A percentile compares a stretch with the other conserved stretches of the same genome.
Evolutionary conservation across 2,797 vertebrate genomes (phyloP).

Genomic region (Hyperoplus lanceolatus): DNA sequence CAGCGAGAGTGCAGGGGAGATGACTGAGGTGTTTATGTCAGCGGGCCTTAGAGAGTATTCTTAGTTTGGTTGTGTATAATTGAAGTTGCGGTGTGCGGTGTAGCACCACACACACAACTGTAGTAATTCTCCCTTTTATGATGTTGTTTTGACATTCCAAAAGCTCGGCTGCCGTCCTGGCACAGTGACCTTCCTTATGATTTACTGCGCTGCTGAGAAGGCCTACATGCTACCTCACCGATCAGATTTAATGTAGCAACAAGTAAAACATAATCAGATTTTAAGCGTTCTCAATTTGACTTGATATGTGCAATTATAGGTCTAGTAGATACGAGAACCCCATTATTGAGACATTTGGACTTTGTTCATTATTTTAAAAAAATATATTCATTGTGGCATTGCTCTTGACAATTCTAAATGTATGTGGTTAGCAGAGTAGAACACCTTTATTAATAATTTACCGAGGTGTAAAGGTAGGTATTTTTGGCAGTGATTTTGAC

Average conservation of each 20-base stretch:
- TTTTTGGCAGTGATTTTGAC: background rate
- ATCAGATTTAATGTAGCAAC: slow-evolving; percentile 36
- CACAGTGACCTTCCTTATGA: slow-evolving; percentile 60
- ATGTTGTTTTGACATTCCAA: slow-evolving; percentile 79
- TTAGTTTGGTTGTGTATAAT: slow-evolving; percentile 84
- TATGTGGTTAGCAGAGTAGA: background rate
- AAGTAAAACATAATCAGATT: slow-evolving; percentile 6
- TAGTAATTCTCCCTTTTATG: slow-evolving; percentile 82
- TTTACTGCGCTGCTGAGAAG: slow-evolving; percentile 54
- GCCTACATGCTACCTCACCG: slow-evolving; percentile 41
- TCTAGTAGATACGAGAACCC: background rate
- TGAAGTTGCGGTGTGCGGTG: slow-evolving; percentile 76
- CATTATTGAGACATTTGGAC: background rate
- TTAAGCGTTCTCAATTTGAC: background rate
- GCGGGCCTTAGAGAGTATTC: slow-evolving; percentile 73
- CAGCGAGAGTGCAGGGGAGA: slow-evolving; percentile 46
- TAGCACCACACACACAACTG: slow-evolving; percentile 73
- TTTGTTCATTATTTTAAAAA: too few species aligned
- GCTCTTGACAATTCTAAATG: slow-evolving; percentile 2
- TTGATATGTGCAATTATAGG: background rate
- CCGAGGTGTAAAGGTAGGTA: background rate
- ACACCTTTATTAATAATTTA: too few species aligned
- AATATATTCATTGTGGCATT: background rate
- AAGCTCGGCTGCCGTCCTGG: slow-evolving; percentile 68
- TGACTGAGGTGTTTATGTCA: slow-evolving; percentile 80